phyloP scores from a whole-genome alignment of 2,888 invertebrate genomes.

The Troides oblongomaculatus region DNA sequence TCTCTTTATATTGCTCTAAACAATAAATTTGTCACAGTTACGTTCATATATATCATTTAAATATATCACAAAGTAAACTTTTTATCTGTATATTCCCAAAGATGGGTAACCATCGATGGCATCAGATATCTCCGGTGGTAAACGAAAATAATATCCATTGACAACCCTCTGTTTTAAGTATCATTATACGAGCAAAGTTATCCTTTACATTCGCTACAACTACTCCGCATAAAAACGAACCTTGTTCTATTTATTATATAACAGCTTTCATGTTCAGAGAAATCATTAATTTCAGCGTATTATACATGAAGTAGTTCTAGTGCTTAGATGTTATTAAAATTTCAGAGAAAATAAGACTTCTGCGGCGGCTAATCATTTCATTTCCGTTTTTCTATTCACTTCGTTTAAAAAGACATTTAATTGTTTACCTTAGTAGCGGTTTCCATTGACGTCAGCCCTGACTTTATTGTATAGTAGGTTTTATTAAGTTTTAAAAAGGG shows the following conservation, averaged over 20 bases:
- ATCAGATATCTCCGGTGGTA: too few relatives aligned
- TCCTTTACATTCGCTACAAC: slow-evolving; percentile 10
- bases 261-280: neutral
- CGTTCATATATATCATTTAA: too few relatives aligned
- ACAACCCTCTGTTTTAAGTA: slow-evolving; percentile 6
- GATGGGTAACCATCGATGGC: too few relatives aligned
- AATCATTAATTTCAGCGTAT: neutral
- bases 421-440: slow-evolving; percentile 1
- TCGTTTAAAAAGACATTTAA: neutral
- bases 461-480: neutral
- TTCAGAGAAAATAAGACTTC: slow-evolving; percentile 11
- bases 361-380: neutral
- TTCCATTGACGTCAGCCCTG: slow-evolving; percentile 1
- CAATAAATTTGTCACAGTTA: too few relatives aligned
- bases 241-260: neutral
- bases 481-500: too few relatives aligned
- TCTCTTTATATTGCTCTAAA: too few relatives aligned
- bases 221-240: slow-evolving; percentile 1
- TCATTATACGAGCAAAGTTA: slow-evolving; percentile 17
- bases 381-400: neutral
- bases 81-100: too few relatives aligned
- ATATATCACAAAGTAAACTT: too few relatives aligned
- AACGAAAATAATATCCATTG: neutral
- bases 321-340: slow-evolving; percentile 13
- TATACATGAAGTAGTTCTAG: neutral